Evolutionary conservation across 2,113 vertebrate species (phyloP), one percentile per base, ranked within the genome.

Genomic region (Barbus barbus): DNA sequence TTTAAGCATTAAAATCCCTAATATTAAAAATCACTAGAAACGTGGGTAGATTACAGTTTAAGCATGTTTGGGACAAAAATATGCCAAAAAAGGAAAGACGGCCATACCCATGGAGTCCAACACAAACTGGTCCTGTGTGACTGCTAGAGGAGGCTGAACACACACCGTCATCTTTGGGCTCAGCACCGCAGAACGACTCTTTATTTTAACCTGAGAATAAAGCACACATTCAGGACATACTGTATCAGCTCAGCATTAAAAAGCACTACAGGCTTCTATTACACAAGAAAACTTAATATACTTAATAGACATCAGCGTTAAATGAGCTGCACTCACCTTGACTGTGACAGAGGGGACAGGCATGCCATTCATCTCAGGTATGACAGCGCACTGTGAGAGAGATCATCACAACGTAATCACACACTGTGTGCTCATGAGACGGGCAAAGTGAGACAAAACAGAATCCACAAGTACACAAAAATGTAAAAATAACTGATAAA

Each of bases 41-140:
- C 36, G 13, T 31, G 5, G 8, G 11, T 63, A 20, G 53, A 83
- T 41, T 33, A 36, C 18, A 77, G 4, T 2, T 22, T n/a, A n/a
- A n/a, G n/a, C n/a, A n/a, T n/a, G 38, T 46, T 22, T 31, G 9
- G 2, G 74, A 22, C 33, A 12, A 48, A 2, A 36, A 6, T 14
- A 22, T n/a, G 38, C 6, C 7, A 24, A n/a, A 46, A 18, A 69
- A 63, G 24, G 1, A 48, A 53, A 77, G 9, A 24, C 0, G 5
- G 16, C 22, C 93, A 94, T 91, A 99, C 98, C 96, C 87, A 96
- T 91, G 41, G 95, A 92, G 75, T 95, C 91, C 78, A 98, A 93
- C 61, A 90, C 22, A 84, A 98, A 97, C 90, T 96, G 96, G 84
- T 97, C 96, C 85, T 95, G 94, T 60, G 96, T 96, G 90, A 96